phyloP scores from a whole-genome alignment of 2,113 vertebrate genomes.

The Burhinus bistriatus region DNA sequence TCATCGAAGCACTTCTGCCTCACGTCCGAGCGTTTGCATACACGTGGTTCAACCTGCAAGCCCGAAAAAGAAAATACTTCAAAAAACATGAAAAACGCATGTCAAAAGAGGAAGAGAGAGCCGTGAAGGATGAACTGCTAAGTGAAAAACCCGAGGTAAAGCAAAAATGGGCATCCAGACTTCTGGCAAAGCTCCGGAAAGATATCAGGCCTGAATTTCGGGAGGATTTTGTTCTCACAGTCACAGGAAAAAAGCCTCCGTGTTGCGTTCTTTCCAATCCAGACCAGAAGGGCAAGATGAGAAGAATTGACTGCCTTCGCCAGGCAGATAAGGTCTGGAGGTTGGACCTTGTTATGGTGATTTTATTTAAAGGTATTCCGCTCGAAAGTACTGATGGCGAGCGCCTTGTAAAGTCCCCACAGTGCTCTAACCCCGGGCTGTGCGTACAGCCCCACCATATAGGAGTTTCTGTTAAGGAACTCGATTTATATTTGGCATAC shows the following conservation, averaged over 20 bases:
- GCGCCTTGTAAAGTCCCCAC: conserved; percentile 97
- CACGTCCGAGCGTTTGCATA: conserved; percentile 98
- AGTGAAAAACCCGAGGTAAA: conserved; percentile 98
- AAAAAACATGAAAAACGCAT: conserved; percentile 99
- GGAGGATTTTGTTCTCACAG: conserved; percentile 99
- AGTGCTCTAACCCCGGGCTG: conserved; percentile 95
- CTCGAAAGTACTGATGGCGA: conserved; percentile 99
- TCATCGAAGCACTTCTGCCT: conserved; percentile 98
- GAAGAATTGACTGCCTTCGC: conserved; percentile 97
- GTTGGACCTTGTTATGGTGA: conserved; percentile 99
- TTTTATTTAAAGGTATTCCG: conserved; percentile 99
- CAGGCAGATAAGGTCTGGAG: conserved; percentile 99
- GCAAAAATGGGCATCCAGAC: conserved; percentile 98
- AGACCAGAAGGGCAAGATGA: conserved; percentile 99
- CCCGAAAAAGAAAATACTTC: conserved; percentile 99
- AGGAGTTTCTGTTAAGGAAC: conserved; percentile 99
- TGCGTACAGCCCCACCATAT: conserved; percentile 99
- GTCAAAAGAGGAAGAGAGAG: conserved; percentile 99
- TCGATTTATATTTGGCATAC: conserved; percentile 99
- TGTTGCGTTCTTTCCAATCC: conserved; percentile 99
- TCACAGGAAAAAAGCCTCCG: conserved; percentile 95
- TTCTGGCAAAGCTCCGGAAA: conserved; percentile 97
- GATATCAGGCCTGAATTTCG: conserved; percentile 98
- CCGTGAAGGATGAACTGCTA: conserved; percentile 97
- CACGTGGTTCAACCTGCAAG: conserved; percentile 99